phyloP scores from a whole-genome alignment of 2,888 invertebrate genomes.

The Phytoseiulus persimilis region DNA sequence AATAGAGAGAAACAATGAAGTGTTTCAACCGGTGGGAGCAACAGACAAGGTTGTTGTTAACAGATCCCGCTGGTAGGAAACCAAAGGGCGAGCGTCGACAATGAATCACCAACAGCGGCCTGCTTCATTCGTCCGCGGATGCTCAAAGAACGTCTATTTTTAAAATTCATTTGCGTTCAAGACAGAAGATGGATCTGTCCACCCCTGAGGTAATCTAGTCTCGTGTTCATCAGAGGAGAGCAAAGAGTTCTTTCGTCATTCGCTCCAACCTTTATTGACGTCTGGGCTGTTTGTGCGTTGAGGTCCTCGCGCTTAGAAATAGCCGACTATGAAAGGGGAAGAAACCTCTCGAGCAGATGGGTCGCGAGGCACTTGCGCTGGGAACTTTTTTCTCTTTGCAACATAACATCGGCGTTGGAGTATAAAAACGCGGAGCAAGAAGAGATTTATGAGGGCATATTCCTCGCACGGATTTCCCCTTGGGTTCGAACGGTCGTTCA shows the following conservation, averaged over 20 bases:
- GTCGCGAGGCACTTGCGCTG: neutral
- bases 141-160: neutral
- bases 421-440: neutral
- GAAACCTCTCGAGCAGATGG: neutral
- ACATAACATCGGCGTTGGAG: neutral
- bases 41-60: no score
- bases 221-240: neutral
- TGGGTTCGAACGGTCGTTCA: neutral
- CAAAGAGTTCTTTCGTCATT: neutral
- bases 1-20: no score
- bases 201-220: neutral
- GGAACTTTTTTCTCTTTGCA: neutral
- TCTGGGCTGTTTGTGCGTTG: neutral
- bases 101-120: no score
- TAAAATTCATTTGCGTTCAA: neutral
- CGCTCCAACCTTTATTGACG: neutral
- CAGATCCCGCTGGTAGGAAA: no score
- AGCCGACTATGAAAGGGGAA: neutral
- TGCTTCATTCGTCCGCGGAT: no score
- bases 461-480: neutral
- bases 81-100: no score
- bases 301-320: neutral
- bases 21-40: no score
- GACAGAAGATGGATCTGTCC: neutral
- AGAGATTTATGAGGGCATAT: neutral